Percentiles rank a stretch among this genome's conserved stretches.
These are phyloP conservation scores for Callipepla californica DNA, from an alignment of 2,113 vertebrate species.

Conservation along the genomic window DNA sequence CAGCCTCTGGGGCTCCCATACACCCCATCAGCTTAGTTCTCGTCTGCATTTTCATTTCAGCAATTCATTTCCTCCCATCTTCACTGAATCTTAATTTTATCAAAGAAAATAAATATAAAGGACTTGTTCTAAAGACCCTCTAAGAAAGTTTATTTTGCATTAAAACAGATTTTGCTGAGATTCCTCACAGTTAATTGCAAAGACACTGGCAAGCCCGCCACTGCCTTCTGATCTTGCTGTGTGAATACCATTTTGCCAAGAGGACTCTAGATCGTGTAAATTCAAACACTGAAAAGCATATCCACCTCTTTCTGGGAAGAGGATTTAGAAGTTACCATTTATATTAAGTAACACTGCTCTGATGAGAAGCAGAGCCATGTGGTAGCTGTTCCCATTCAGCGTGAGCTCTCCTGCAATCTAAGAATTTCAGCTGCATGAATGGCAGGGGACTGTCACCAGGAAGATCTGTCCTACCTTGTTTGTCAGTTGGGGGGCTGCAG, in stretches of 20 bases:
- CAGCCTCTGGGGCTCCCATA: not conserved
- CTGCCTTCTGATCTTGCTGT: not conserved
- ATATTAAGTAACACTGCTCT: not conserved
- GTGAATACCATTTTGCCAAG: not conserved
- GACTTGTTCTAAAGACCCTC: not conserved
- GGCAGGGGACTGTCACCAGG: not conserved
- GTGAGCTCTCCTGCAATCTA: not conserved
- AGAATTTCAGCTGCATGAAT: not conserved
- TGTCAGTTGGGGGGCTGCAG: not conserved
- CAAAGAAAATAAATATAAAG: constrained; percentile 17
- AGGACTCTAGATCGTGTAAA: not conserved
- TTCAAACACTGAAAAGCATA: not conserved
- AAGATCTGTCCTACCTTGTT: not conserved
- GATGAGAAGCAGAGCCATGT: not conserved
- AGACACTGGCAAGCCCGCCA: not conserved
- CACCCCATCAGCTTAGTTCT: not conserved
- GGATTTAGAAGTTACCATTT: not conserved
- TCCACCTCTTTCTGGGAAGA: not conserved
- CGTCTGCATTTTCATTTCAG: constrained; percentile 30
- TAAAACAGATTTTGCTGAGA: not conserved
- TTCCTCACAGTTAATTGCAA: not conserved
- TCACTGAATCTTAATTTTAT: constrained; percentile 12
- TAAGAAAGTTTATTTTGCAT: not conserved
- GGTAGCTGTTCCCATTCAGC: not conserved
- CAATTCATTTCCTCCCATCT: not conserved